Percentiles rank a stretch among this genome's conserved stretches.
These are phyloP conservation scores for Platalea minor DNA, from an alignment of 2,797 vertebrate genomes.

Conservation along the genomic window DNA sequence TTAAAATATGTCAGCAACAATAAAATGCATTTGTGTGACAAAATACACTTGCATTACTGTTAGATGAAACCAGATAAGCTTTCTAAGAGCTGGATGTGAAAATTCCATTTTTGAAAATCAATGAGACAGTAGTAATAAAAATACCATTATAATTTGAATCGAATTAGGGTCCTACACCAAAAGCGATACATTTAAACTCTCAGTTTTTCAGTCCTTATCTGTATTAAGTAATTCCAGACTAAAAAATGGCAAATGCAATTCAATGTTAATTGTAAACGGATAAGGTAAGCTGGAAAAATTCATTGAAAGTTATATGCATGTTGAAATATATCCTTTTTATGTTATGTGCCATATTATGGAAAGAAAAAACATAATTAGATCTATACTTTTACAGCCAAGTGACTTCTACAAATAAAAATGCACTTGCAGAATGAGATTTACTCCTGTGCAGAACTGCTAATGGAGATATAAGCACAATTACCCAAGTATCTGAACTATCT, in stretches of 20 bases:
- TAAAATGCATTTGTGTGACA: conserved; percentile 14
- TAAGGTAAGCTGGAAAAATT: not conserved
- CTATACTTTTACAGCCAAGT: not conserved
- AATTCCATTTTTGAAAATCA: not conserved
- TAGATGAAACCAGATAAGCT: not conserved
- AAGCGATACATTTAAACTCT: not conserved
- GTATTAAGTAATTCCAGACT: not conserved
- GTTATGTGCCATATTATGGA: not conserved
- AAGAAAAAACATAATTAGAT: not conserved
- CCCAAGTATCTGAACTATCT: not conserved
- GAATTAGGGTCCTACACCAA: not conserved
- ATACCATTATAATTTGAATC: not conserved
- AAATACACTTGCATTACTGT: not conserved
- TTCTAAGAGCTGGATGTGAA: not conserved
- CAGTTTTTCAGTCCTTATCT: not conserved
- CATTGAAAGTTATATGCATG: not conserved
- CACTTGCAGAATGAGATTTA: not conserved
- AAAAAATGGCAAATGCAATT: not conserved
- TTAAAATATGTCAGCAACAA: not conserved
- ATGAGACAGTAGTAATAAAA: not conserved
- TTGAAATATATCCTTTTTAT: not conserved
- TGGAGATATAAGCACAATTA: not conserved
- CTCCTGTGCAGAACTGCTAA: not conserved
- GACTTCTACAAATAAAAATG: not conserved
- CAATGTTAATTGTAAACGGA: not conserved